These are phyloP conservation scores for Cloeon dipterum DNA, from an alignment of 2,888 invertebrate species.

Conservation along the genomic window DNA sequence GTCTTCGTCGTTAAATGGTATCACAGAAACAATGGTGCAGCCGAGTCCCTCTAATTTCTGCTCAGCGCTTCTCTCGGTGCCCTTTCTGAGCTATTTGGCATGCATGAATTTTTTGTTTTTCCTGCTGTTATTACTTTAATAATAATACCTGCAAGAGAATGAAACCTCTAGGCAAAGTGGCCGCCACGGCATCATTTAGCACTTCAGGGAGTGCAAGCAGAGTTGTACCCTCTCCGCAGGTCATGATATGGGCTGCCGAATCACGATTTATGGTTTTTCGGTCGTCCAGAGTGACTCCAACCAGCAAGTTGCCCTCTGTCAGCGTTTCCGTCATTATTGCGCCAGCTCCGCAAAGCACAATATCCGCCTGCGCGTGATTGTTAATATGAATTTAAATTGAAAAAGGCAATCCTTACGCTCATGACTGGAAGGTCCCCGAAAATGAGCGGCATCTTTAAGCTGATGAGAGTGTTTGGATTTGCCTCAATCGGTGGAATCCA, in stretches of 20 bases:
- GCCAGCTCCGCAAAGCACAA: slow-evolving; percentile 23
- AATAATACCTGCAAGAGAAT: not conserved
- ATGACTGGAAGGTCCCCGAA: slow-evolving; percentile 26
- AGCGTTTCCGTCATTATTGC: slow-evolving; percentile 16
- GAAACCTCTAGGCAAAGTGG: not conserved
- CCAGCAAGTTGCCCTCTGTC: slow-evolving; percentile 22
- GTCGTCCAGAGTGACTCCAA: slow-evolving; percentile 31
- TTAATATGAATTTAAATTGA: too few relatives aligned
- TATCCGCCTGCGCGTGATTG: slow-evolving; percentile 38
- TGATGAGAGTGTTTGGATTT: slow-evolving; percentile 15
- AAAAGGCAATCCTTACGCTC: too few relatives aligned
- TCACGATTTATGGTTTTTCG: not conserved
- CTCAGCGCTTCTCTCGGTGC: slow-evolving; percentile 29
- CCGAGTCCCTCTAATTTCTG: slow-evolving; percentile 15
- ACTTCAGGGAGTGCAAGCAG: not conserved
- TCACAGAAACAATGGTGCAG: not conserved
- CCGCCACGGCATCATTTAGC: not conserved
- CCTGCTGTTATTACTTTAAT: too few relatives aligned
- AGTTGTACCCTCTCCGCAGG: not conserved
- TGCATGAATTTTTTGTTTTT: too few relatives aligned
- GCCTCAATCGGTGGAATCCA: slow-evolving; percentile 19
- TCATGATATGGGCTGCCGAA: not conserved
- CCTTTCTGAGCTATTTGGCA: too few relatives aligned
- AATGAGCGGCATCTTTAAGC: slow-evolving; percentile 15
- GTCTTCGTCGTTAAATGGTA: not conserved